A percentile compares a stretch with the other conserved stretches of the same genome.
phyloP scores from a whole-genome alignment of 2,888 invertebrate species.

The Torymus texanus region DNA sequence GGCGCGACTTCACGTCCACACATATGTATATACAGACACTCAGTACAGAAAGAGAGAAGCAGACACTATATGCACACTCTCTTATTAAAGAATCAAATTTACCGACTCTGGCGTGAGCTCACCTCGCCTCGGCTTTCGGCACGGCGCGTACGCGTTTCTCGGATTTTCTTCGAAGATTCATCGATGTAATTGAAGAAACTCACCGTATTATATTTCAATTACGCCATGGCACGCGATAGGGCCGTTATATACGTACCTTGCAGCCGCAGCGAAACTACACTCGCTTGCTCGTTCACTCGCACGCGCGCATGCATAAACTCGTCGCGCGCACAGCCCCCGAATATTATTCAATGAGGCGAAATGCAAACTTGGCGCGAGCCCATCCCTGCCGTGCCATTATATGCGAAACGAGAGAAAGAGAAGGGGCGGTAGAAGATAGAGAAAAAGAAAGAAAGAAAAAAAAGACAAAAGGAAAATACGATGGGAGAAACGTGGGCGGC shows the following conservation, averaged over 20 bases:
- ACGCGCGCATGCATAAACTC: conserved; percentile 1
- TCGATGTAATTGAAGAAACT: conserved; percentile 50
- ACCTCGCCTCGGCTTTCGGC: not conserved
- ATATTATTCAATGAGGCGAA: conserved; percentile 51
- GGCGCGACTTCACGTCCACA: conserved; percentile 4
- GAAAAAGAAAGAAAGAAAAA: conserved; percentile 8
- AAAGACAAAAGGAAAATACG: conserved; percentile 9
- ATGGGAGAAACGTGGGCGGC: conserved; percentile 24
- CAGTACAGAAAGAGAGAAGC: no score
- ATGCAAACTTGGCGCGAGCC: conserved; percentile 23
- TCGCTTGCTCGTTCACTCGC: not conserved
- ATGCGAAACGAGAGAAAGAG: conserved; percentile 40
- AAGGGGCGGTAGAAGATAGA: conserved; percentile 10
- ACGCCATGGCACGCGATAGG: conserved; percentile 42
- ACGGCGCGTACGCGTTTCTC: conserved; percentile 8
- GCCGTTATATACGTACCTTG: conserved; percentile 13
- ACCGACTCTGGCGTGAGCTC: conserved; percentile 6
- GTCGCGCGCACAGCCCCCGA: conserved; percentile 10
- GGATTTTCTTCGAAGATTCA: conserved; percentile 40
- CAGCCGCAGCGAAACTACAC: conserved; percentile 16
- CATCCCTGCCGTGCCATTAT: conserved; percentile 28
- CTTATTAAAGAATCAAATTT: conserved; percentile 54
- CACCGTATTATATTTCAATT: conserved; percentile 55
- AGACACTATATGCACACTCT: not conserved
- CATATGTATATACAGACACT: no score